Conservation (phyloP, 37 sponge, comb jelly and placozoan genomes). For the Diacarnus erythraeanus region DNA sequence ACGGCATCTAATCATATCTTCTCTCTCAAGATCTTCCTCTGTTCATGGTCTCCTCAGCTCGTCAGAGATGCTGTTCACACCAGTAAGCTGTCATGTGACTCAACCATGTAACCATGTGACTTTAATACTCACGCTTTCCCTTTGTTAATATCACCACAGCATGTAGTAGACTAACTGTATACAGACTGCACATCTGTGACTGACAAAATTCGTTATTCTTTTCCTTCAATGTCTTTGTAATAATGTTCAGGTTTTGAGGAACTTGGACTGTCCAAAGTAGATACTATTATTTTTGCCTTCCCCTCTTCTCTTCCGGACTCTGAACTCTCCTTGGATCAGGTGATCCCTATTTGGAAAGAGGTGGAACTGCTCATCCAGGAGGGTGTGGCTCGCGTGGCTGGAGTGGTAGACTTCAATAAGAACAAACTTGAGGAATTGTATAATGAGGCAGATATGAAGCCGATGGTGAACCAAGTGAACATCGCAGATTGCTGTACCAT, state of each 20-base stretch:
- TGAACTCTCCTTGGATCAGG: conserved; percentile 6
- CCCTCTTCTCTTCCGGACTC: conserved; percentile 30
- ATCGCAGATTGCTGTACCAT: conserved; percentile 69
- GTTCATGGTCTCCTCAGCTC: conserved; percentile 26
- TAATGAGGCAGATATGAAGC: conserved; percentile 55
- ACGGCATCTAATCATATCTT: conserved; percentile 18
- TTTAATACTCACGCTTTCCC: too few species aligned
- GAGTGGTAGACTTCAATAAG: conserved; percentile 58
- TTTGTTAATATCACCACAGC: too few species aligned
- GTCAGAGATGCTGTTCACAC: conserved; percentile 35
- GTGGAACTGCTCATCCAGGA: conserved; percentile 25
- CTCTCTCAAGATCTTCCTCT: conserved; percentile 63
- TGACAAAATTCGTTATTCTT: background rate
- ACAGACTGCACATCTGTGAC: too few species aligned
- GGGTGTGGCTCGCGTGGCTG: conserved; percentile 30
- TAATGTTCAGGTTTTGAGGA: conserved; percentile 32
- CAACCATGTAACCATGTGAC: too few species aligned
- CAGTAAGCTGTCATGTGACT: conserved; percentile 28
- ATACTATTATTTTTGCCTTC: conserved; percentile 47
- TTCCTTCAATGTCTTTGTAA: background rate
- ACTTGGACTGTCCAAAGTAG: conserved; percentile 39
- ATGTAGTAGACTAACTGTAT: too few species aligned
- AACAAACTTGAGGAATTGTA: conserved; percentile 37
- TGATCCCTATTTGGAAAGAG: conserved; percentile 53
- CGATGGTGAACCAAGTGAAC: conserved; percentile 64